Conservation (phyloP, 2,888 invertebrate species). For the Melinaea marsaeus region DNA sequence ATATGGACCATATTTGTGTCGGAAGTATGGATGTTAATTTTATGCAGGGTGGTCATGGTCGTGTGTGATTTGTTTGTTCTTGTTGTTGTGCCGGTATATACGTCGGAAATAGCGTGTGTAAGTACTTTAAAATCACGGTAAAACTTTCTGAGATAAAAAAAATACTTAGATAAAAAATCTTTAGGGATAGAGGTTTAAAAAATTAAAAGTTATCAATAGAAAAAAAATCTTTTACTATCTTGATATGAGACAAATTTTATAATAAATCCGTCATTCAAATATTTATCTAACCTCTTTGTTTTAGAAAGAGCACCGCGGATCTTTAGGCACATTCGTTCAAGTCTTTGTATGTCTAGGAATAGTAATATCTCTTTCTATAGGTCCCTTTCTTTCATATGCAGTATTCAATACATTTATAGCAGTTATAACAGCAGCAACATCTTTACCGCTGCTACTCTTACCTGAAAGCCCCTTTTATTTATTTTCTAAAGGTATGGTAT, state of each 20-base stretch:
- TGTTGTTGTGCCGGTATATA: not conserved
- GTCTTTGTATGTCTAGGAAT: constrained; percentile 55
- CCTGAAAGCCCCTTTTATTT: constrained; percentile 59
- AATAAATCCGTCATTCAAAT: not conserved
- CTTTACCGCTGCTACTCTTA: constrained; percentile 49
- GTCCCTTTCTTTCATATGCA: constrained; percentile 53
- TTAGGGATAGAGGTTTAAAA: constrained; percentile 38
- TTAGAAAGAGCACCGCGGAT: constrained; percentile 62
- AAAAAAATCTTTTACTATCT: not conserved
- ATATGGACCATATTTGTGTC: constrained; percentile 42
- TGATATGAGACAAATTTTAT: not conserved
- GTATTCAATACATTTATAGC: constrained; percentile 45
- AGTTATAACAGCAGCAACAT: constrained; percentile 34
- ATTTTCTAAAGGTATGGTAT: constrained; percentile 40
- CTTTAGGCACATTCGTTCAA: constrained; percentile 56
- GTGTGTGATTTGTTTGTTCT: constrained; percentile 33
- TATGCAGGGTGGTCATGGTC: constrained; percentile 42
- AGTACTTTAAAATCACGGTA: constrained; percentile 23
- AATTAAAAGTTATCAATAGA: not conserved
- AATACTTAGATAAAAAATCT: constrained; percentile 39
- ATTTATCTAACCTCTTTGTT: constrained; percentile 23
- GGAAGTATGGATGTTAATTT: constrained; percentile 47
- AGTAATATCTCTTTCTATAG: constrained; percentile 53
- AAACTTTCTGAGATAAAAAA: constrained; percentile 44
- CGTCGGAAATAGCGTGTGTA: constrained; percentile 33